phyloP scores from a whole-genome alignment of 2,888 invertebrate species.

The Eupithecia dodoneata region DNA sequence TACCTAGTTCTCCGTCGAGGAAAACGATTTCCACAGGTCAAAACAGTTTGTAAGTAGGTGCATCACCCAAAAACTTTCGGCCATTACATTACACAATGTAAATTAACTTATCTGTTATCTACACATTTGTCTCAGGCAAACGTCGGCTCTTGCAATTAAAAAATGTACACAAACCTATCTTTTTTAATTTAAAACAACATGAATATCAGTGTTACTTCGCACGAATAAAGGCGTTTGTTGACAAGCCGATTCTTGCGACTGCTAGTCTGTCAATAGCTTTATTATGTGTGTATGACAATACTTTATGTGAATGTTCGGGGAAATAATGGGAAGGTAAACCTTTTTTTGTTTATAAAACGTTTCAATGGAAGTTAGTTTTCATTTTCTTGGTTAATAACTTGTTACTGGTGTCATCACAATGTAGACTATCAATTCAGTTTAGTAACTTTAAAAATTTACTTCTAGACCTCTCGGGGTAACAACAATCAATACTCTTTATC shows the following conservation, averaged over 20 bases:
- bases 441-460: background rate
- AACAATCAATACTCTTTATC: background rate
- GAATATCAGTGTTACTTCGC: conserved; percentile 58
- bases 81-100: conserved; percentile 51
- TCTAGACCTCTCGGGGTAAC: background rate
- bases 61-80: conserved; percentile 31
- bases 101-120: conserved; percentile 50
- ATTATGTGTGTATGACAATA: conserved; percentile 40
- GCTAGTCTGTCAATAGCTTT: conserved; percentile 54
- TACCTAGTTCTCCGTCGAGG: background rate
- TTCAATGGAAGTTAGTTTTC: conserved; percentile 18
- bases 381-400: conserved; percentile 5
- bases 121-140: conserved; percentile 56
- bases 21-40: background rate
- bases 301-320: conserved; percentile 36
- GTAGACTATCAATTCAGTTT: background rate
- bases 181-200: conserved; percentile 59
- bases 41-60: background rate
- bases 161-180: conserved; percentile 48
- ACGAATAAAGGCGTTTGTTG: conserved; percentile 58
- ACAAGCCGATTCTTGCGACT: conserved; percentile 57
- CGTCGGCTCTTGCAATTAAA: conserved; percentile 47
- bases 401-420: background rate
- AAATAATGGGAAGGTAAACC: conserved; percentile 43
- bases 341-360: conserved; percentile 31